phyloP scores from a whole-genome alignment of 2,113 vertebrate species.

The Sinocyclocheilus rhinocerous region DNA sequence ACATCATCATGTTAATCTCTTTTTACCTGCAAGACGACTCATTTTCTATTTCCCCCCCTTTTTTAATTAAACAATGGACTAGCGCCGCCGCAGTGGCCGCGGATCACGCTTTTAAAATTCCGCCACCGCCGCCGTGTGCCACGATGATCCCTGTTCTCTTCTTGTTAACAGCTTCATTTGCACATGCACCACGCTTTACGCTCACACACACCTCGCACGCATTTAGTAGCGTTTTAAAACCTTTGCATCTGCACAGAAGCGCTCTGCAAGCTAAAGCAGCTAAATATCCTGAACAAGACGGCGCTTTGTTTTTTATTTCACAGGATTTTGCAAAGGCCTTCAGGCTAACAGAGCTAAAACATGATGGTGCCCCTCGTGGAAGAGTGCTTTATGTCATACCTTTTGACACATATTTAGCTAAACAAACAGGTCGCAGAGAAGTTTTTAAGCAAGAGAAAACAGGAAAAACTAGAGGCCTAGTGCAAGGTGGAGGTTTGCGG shows the following conservation, averaged over 20 bases:
- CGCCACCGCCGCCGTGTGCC: neutral
- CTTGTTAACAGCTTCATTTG: slow-evolving; percentile 48
- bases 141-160: slow-evolving; percentile 34
- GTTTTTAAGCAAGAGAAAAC: neutral
- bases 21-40: slow-evolving; percentile 51
- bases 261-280: slow-evolving; percentile 6
- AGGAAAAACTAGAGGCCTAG: slow-evolving; percentile 30
- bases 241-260: slow-evolving; percentile 9
- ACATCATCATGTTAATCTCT: slow-evolving; percentile 55
- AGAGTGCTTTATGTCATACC: neutral
- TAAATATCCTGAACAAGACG: neutral
- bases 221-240: slow-evolving; percentile 9
- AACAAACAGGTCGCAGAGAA: slow-evolving; percentile 15
- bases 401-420: neutral
- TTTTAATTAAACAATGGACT: slow-evolving; percentile 48
- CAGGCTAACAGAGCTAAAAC: neutral
- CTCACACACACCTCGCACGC: neutral
- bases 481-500: slow-evolving; percentile 4
- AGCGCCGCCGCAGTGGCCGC: neutral
- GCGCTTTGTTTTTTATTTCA: neutral
- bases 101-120: slow-evolving; percentile 30
- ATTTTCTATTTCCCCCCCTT: slow-evolving; percentile 30
- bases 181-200: slow-evolving; percentile 8
- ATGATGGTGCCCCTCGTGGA: neutral
- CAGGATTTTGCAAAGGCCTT: neutral